Evolutionary conservation across 2,113 vertebrate species (phyloP), one percentile per base, ranked within the genome.

Genomic region (Mugil cephalus): DNA sequence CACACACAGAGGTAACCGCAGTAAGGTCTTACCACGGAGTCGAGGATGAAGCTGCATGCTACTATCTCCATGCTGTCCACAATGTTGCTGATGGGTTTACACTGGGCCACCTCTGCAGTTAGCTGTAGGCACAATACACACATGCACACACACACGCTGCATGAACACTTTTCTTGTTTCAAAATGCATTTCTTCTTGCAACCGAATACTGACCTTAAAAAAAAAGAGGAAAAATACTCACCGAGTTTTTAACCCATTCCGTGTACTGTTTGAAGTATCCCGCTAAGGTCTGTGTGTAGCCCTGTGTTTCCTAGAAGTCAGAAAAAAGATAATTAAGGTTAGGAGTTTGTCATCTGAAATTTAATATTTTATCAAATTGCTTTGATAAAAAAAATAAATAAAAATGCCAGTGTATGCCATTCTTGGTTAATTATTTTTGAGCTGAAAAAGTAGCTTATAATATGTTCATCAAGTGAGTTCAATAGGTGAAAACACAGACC

Each of bases 71-170:
- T 63, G 8, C 93, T 96, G 84, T 99, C 97, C 70, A 99, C 81
- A 0, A 95, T 91, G 14, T 96, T 99, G 82, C 96, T 95, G 90
- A 98, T 84, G 5, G 97, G 97, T 77, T 96, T 98, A 91, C 98
- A 99, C 62, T 95, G 90, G 7, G 95, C 96, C 47, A 99, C 94
- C 47, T 97, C 94, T 87, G 92, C 79, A 5, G 86, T 88, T 74
- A 99, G 77, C 98, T 99, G 79, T 21, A 58, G 55, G 18, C 19
- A 14, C 35, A 60, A 71, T 2, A 74, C 38, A 76, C 17, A 71
- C 30, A 83, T 15, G 54, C 8, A 38, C 11, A 64, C 24, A 63
- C 7, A 48, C 68, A 45, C 17, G 21, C 8, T 21, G 15, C 9
- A 38, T 55, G 34, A 53, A 67, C 6, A 55, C 8, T 36, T 17